These are phyloP conservation scores for Drosophila arizonae DNA, from an alignment of 1,140 invertebrate species.

Conservation along the genomic window DNA sequence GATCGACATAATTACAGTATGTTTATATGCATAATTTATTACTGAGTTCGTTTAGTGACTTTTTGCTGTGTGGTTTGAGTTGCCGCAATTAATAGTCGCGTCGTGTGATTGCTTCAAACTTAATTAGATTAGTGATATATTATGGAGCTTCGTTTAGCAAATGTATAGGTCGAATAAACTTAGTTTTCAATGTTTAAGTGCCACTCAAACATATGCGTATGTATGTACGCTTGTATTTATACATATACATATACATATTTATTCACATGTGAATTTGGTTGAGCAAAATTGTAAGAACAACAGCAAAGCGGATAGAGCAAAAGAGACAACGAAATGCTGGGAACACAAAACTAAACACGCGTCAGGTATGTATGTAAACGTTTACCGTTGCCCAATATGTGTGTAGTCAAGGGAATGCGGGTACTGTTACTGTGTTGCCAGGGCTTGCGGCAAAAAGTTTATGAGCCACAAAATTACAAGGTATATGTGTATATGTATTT, in stretches of 20 bases:
- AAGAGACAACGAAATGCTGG: conserved; percentile 36
- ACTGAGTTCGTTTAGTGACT: too few species aligned
- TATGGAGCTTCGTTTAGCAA: too few species aligned
- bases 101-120: too few species aligned
- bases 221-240: not conserved
- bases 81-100: too few species aligned
- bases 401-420: not conserved
- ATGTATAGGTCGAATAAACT: not conserved
- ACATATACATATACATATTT: not conserved
- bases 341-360: conserved; percentile 35
- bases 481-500: not conserved
- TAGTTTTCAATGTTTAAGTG: not conserved
- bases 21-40: too few species aligned
- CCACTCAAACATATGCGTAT: not conserved
- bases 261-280: not conserved
- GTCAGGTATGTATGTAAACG: conserved; percentile 39
- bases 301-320: conserved; percentile 7
- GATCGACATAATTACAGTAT: too few species aligned
- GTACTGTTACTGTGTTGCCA: not conserved
- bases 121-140: too few species aligned
- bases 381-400: conserved; percentile 18
- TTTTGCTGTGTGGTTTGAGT: too few species aligned
- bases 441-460: conserved; percentile 8
- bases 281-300: conserved; percentile 1
- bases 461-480: conserved; percentile 8